Conservation (phyloP, 2,113 vertebrate species). For the Brachirus orientalis region DNA sequence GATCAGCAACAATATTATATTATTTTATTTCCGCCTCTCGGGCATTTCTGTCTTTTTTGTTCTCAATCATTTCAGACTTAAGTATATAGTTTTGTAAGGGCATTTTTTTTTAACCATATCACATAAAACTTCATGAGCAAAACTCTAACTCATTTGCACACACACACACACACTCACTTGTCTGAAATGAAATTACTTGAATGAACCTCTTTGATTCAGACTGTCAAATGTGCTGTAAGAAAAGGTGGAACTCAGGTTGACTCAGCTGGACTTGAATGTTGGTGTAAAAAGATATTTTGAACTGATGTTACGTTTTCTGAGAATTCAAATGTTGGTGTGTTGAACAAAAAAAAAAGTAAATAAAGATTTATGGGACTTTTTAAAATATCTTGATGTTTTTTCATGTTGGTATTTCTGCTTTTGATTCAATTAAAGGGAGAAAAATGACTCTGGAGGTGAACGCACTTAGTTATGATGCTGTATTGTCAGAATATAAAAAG, state of each 20-base stretch:
- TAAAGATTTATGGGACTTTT: slow-evolving; percentile 74
- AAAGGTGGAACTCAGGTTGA: slow-evolving; percentile 6
- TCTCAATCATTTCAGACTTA: slow-evolving; percentile 32
- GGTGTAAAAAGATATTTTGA: slow-evolving; percentile 69
- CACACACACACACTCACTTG: not conserved
- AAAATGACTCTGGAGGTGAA: too few species aligned
- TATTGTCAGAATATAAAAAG: slow-evolving; percentile 25
- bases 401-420: not conserved
- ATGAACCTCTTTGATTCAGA: not conserved
- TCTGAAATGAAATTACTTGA: slow-evolving; percentile 1
- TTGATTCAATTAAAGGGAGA: not conserved
- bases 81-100: slow-evolving; percentile 22
- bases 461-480: slow-evolving; percentile 11
- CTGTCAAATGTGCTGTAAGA: not conserved
- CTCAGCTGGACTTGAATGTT: slow-evolving; percentile 62
- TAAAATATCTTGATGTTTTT: slow-evolving; percentile 39
- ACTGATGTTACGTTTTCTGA: slow-evolving; percentile 69
- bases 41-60: slow-evolving; percentile 22
- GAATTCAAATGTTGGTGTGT: slow-evolving; percentile 60
- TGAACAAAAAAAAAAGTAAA: slow-evolving; percentile 59
- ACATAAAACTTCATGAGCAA: not conserved
- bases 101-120: not conserved
- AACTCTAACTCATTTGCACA: too few species aligned
- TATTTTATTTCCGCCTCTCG: slow-evolving; percentile 18
- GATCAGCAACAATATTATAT: too few species aligned